Conservation (phyloP, 2,888 invertebrate species). For the Iselma pallidipennis region DNA sequence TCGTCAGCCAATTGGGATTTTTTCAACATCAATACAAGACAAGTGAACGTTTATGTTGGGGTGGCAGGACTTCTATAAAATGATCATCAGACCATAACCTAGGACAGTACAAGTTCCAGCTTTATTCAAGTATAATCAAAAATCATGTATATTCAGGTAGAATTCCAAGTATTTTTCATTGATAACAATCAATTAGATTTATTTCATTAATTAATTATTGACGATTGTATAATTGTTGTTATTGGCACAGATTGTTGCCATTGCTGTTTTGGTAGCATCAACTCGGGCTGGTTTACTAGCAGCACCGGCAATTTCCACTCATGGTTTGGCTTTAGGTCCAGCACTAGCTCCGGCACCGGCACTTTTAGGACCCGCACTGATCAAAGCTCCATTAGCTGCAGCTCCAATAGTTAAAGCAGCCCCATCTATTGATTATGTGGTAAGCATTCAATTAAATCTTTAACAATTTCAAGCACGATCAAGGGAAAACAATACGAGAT, state of each 20-base stretch:
- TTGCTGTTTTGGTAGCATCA: conserved; percentile 52
- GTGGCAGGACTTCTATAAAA: conserved; percentile 39
- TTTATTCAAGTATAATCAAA: conserved; percentile 2
- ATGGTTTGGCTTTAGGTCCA: conserved; percentile 30
- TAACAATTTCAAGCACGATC: not conserved
- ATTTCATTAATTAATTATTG: not conserved
- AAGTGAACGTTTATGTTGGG: conserved; percentile 4
- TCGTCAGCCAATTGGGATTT: conserved; percentile 20
- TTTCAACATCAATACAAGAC: not conserved
- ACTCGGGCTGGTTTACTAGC: conserved; percentile 59
- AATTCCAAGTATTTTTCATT: not conserved
- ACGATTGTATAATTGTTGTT: conserved; percentile 28
- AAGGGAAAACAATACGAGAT: no score
- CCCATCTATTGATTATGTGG: conserved; percentile 45
- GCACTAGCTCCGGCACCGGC: conserved; percentile 29
- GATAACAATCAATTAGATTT: not conserved
- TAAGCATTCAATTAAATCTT: conserved; percentile 32
- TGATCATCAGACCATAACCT: conserved; percentile 42
- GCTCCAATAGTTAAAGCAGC: conserved; percentile 43
- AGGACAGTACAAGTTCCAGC: conserved; percentile 38
- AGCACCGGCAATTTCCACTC: conserved; percentile 27
- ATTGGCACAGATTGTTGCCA: conserved; percentile 51
- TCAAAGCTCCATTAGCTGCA: conserved; percentile 35
- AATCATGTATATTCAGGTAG: conserved; percentile 1
- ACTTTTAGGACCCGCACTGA: conserved; percentile 21